Conservation (phyloP, 2,888 invertebrate species). For the Schizaphis graminum region DNA sequence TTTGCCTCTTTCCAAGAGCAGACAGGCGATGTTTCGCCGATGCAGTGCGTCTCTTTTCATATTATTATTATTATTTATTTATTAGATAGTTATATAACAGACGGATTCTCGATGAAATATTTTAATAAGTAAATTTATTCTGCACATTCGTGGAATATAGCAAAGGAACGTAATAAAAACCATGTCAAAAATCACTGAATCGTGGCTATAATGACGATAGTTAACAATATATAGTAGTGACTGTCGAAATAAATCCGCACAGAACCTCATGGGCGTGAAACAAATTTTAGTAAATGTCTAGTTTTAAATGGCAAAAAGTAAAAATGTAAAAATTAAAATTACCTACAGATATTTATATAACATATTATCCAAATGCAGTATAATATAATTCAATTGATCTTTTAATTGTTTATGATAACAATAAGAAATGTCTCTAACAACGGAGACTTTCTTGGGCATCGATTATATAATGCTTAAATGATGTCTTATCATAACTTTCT, state of each 20-base stretch:
- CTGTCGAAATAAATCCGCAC: neutral
- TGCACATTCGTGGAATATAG: neutral
- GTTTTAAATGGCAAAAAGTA: neutral
- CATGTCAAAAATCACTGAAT: neutral
- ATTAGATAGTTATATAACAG: neutral
- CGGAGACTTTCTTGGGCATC: no score
- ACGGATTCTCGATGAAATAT: neutral
- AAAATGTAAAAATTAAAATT: neutral
- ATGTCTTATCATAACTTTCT: no score
- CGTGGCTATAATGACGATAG: neutral
- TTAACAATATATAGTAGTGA: neutral
- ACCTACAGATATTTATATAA: no score
- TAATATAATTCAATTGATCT: no score
- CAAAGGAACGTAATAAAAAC: neutral
- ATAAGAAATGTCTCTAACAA: no score
- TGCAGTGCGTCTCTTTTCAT: neutral
- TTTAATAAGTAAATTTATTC: neutral
- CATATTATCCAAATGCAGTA: no score
- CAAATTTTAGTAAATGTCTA: neutral
- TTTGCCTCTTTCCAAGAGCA: neutral
- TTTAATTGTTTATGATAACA: no score
- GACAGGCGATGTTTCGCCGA: neutral
- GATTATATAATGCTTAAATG: no score
- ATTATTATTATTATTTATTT: neutral
- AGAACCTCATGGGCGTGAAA: neutral